Evolutionary conservation across 2,888 invertebrate species (phyloP).

Genomic region (Yponomeuta malinellus): DNA sequence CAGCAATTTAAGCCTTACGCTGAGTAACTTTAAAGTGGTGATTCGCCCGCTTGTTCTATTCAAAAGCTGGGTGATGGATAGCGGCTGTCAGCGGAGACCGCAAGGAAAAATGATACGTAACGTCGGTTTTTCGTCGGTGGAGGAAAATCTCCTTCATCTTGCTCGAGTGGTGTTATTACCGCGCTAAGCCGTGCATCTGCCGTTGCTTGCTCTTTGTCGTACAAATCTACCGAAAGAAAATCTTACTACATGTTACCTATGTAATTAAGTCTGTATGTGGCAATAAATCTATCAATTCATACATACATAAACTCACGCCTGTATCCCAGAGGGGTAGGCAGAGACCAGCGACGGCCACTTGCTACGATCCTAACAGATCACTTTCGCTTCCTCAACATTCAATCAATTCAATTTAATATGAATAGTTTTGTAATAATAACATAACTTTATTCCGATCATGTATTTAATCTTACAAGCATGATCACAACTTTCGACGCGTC

Average conservation of each 20-base stretch:
- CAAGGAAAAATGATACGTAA: slow-evolving; percentile 8
- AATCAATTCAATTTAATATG: not conserved
- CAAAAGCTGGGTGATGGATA: slow-evolving; percentile 5
- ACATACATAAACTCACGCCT: not conserved
- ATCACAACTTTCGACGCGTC: no score
- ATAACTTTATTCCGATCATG: no score
- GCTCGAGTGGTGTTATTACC: not conserved
- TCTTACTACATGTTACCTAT: no score
- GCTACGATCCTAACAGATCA: no score
- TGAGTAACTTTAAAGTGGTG: not conserved
- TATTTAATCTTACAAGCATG: no score
- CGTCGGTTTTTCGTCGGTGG: not conserved
- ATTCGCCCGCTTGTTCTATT: slow-evolving; percentile 1
- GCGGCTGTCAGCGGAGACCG: slow-evolving; percentile 10
- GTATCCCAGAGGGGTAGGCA: no score
- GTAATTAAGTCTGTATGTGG: no score
- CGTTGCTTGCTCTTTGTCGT: no score
- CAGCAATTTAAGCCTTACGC: not conserved
- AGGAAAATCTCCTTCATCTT: not conserved
- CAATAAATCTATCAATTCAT: not conserved
- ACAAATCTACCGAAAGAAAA: no score
- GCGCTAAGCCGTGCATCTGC: not conserved
- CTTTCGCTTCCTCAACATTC: not conserved
- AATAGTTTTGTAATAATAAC: no score
- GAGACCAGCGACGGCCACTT: no score